Evolutionary conservation across 1,140 invertebrate species (phyloP).

Genomic region (Drosophila setifemur): DNA sequence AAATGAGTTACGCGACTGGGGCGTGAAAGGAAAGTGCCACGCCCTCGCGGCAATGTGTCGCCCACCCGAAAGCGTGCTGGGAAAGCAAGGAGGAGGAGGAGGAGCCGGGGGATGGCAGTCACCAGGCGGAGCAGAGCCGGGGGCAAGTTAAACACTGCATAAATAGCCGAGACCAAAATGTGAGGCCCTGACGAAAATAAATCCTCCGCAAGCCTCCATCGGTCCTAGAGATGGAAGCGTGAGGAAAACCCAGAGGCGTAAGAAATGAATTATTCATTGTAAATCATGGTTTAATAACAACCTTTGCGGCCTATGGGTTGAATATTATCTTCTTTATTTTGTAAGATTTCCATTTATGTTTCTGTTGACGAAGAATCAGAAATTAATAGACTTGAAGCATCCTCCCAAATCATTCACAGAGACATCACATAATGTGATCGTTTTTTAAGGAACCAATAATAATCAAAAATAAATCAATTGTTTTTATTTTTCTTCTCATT

Average conservation of each 20-base stretch:
- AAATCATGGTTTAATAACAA: no score
- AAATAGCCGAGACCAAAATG: slow-evolving; percentile 55
- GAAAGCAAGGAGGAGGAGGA: not conserved
- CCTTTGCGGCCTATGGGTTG: no score
- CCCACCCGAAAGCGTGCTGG: not conserved
- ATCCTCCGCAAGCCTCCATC: slow-evolving; percentile 23
- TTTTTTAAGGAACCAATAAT: no score
- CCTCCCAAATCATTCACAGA: no score
- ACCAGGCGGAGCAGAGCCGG: slow-evolving; percentile 23
- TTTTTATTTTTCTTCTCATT: no score
- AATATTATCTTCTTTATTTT: no score
- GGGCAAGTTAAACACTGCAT: slow-evolving; percentile 76
- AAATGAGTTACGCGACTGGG: slow-evolving; percentile 72
- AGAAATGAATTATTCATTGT: no score
- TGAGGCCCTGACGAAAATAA: slow-evolving; percentile 22
- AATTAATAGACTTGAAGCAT: no score
- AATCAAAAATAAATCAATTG: no score
- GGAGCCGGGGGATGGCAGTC: slow-evolving; percentile 20
- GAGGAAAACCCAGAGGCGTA: not conserved
- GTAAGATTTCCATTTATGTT: no score
- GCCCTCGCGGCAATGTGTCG: slow-evolving; percentile 41
- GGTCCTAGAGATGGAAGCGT: slow-evolving; percentile 9
- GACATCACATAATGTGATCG: no score
- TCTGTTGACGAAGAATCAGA: no score
- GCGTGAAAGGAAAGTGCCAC: slow-evolving; percentile 72